phyloP scores from a whole-genome alignment of 2,113 vertebrate species.

The Saccopteryx bilineata region DNA sequence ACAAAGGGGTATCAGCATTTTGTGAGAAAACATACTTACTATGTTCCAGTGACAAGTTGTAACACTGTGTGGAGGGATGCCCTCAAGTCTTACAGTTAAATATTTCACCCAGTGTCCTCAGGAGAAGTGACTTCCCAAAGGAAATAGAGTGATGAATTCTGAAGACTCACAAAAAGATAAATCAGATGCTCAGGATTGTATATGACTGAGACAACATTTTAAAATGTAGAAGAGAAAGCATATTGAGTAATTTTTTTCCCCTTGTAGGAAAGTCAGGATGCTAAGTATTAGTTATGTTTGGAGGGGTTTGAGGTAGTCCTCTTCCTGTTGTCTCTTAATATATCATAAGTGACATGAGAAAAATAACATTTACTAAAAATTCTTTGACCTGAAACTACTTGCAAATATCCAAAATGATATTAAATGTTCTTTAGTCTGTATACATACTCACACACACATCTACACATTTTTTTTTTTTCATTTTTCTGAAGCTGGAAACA shows the following conservation, averaged over 20 bases:
- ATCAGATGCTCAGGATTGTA: neutral
- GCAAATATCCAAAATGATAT: conserved; percentile 49
- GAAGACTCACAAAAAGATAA: neutral
- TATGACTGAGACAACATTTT: conserved; percentile 14
- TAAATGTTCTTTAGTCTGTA: neutral
- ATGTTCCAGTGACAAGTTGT: neutral
- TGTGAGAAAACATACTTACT: neutral
- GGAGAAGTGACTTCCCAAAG: neutral
- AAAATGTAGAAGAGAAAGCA: conserved; percentile 46
- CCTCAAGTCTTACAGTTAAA: neutral
- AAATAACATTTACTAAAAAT: conserved; percentile 35
- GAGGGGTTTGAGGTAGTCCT: neutral
- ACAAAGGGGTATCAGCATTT: neutral
- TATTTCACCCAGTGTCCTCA: neutral
- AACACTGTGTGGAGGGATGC: neutral
- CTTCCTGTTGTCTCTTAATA: neutral
- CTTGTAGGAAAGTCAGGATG: conserved; percentile 43
- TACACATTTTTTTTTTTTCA: neutral
- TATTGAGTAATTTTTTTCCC: neutral
- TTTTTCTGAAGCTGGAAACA: no score
- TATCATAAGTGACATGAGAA: conserved; percentile 18
- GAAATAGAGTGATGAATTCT: conserved; percentile 12
- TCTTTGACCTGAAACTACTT: conserved; percentile 55
- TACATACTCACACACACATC: neutral
- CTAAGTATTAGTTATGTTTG: conserved; percentile 35